A percentile compares a stretch with the other conserved stretches of the same genome.
These are phyloP conservation scores for Arctocebus calabarensis DNA, from an alignment of 2,797 vertebrate species.

Conservation along the genomic window DNA sequence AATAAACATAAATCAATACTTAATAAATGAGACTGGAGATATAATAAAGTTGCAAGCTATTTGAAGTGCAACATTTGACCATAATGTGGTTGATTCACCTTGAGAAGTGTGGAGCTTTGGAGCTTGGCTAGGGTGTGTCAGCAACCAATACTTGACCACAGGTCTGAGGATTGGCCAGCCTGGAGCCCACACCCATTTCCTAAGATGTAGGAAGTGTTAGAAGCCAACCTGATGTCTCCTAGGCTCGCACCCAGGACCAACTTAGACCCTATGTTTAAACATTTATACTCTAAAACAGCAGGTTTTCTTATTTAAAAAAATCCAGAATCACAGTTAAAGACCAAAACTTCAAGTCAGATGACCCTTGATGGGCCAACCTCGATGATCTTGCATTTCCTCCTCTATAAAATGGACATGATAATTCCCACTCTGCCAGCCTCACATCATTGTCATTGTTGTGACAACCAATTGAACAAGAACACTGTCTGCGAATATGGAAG, in stretches of 20 bases:
- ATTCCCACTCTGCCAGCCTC: background rate
- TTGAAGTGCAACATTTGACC: background rate
- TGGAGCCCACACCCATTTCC: background rate
- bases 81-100: slow-evolving; percentile 2
- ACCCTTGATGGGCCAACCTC: background rate
- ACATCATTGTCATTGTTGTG: background rate
- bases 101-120: background rate
- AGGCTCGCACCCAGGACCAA: background rate
- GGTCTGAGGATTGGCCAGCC: background rate
- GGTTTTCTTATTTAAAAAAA: slow-evolving; percentile 32
- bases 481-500: background rate
- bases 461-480: background rate
- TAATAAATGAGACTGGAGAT: background rate
- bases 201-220: background rate
- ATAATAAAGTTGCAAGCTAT: background rate
- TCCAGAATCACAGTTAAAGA: background rate
- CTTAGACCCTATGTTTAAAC: background rate
- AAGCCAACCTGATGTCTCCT: background rate
- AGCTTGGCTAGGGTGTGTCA: background rate
- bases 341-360: background rate
- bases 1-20: slow-evolving; percentile 30
- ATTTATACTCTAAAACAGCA: slow-evolving; percentile 5
- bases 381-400: background rate
- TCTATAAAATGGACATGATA: background rate
- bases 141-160: background rate